Evolutionary conservation across 2,888 invertebrate genomes (phyloP), one percentile per base, ranked within the genome.

Genomic region (Ophonus ardosiacus): DNA sequence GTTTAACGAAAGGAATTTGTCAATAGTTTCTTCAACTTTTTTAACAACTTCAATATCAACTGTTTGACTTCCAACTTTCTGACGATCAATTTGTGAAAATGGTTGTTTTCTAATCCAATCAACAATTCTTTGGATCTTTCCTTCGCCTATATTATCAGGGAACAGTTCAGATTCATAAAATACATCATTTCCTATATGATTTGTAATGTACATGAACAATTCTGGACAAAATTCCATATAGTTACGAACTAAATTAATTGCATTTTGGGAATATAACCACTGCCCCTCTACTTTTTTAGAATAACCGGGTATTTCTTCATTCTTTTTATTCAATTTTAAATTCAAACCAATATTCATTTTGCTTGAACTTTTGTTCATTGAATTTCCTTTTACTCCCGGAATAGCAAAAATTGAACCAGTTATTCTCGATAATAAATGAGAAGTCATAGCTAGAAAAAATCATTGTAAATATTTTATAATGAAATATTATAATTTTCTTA

Each of bases 291-390:
- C 86, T 87, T 95, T 96, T 80, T 94, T 95, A 0, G 97, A 97
- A 90, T 95, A 98, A 40, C 98, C 98, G 0, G 96, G 94, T 0
- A 96, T 93, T 88, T 95, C 95, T 89, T 93, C 93, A 87, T 95
- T 94, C 94, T 94, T 88, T 89, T 97, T 97, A 86, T 96, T 97
- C 89, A 96, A 97, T 91, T 99, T 99, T 21, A 99, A 92, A 90
- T 98, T 97, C 68, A 99, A 93, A 0, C 99, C 99, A 38, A 99
- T 93, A 90, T 98, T 98, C 15, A 95, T 90, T 89, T 94, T 95
- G 87, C 90, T 92, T 76, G 91, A 88, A 31, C 90, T 91, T 51
- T 93, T 93, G 87, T 92, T 90, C 7, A 89, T 63, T 21, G 88
- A 87, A 7, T 88, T 86, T 0, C 90, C 88, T n/a, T 92, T 91